phyloP scores from a whole-genome alignment of 2,888 invertebrate genomes.

The Nysson spinosus region DNA sequence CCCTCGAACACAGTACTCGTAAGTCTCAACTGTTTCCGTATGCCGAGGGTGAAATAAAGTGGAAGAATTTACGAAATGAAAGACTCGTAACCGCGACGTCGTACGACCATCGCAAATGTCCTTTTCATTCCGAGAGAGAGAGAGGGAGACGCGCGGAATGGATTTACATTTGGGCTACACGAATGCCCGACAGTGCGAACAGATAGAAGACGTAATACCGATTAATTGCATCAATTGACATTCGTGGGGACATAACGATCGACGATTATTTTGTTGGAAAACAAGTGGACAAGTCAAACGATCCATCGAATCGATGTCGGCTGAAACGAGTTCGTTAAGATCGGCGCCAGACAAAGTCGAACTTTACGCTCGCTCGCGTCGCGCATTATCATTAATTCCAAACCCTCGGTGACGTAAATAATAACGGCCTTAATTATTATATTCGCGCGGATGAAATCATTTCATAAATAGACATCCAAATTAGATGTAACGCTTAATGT shows the following conservation, averaged over 20 bases:
- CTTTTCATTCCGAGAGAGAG: no score
- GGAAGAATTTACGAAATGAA: no score
- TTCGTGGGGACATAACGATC: slow-evolving; percentile 40
- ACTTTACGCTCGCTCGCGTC: background rate
- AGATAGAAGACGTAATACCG: background rate
- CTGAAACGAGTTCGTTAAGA: slow-evolving; percentile 13
- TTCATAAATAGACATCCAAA: background rate
- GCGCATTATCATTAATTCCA: background rate
- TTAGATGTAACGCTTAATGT: background rate
- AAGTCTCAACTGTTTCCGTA: no score
- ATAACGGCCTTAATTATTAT: no score
- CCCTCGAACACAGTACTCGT: no score
- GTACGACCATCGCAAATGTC: no score
- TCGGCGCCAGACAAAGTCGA: slow-evolving; percentile 40
- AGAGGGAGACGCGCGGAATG: background rate
- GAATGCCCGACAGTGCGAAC: no score
- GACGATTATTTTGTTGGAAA: slow-evolving; percentile 25
- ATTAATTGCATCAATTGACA: slow-evolving; percentile 68
- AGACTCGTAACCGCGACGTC: no score
- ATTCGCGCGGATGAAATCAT: no score
- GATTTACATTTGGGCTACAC: no score
- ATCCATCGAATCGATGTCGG: slow-evolving; percentile 2
- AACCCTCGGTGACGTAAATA: no score
- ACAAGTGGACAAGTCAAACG: slow-evolving; percentile 11
- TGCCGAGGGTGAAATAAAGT: no score